Conservation (phyloP, 2,888 invertebrate genomes). For the Aphidoletes aphidimyza region DNA sequence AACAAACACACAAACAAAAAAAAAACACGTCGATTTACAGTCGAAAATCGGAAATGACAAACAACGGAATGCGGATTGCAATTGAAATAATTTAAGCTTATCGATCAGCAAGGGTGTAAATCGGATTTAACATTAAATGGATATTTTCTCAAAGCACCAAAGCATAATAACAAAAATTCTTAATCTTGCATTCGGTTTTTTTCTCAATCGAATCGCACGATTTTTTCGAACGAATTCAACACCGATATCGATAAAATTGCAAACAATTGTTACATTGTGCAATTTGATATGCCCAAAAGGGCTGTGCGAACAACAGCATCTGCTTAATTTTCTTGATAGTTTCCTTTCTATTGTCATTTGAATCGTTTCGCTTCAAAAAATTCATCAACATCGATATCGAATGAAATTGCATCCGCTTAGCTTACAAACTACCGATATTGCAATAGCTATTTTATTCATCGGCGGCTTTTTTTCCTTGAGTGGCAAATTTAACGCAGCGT, state of each 20-base stretch:
- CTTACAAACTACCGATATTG: too few relatives aligned
- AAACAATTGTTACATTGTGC: background rate
- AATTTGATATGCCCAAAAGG: background rate
- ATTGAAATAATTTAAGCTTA: slow-evolving; percentile 30
- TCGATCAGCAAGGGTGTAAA: background rate
- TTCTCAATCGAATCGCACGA: too few relatives aligned
- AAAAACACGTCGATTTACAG: background rate
- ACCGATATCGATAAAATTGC: background rate
- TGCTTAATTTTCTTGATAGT: background rate
- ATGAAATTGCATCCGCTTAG: background rate
- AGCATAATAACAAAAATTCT: background rate
- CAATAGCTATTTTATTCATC: background rate
- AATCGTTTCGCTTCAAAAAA: background rate
- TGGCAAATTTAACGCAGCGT: too few relatives aligned
- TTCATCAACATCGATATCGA: background rate
- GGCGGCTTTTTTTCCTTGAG: background rate
- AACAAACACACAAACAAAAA: too few relatives aligned
- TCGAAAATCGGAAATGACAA: background rate
- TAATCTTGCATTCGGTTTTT: background rate
- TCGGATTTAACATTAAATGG: background rate
- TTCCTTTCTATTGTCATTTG: background rate
- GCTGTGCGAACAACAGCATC: slow-evolving; percentile 1
- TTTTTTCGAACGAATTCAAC: too few relatives aligned
- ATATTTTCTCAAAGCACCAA: background rate
- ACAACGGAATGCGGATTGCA: too few relatives aligned